Base-by-base conservation (phyloP, 2,888 invertebrate genomes). In the Rutpela maculata region DNA sequence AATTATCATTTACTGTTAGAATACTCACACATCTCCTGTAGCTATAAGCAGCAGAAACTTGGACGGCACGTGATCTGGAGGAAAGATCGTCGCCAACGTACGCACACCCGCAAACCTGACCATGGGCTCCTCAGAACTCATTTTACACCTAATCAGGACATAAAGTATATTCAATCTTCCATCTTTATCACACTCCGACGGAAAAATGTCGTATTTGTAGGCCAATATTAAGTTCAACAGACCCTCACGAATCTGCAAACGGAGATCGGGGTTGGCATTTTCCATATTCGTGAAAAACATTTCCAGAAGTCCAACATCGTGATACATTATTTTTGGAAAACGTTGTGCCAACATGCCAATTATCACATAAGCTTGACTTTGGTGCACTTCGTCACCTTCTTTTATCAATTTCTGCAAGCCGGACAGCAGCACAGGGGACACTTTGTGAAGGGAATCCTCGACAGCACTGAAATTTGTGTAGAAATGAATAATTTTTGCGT, bases 101-200 rank as follows among this genome's bases (percentile, higher is more conserved):
- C 96, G 93, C 85, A 95, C 96, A 3, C 96, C 95, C 56, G 96
- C 94, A 89, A 96, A 95, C 76, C 98, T 92, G 56, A 95, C 94
- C 91, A 95, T 95, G 1, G 94, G 91, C 84, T 97, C 94, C 18
- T 95, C 94, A 55, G 93, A 93, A 90, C 95, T 92, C 86, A 96
- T 94, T 90, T 95, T 93, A 89, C 94, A 91, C 87, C 95, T 92
- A 18, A 95, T 89, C 83, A 95, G 90, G n/a, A 93, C 93, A 84
- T 88, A 88, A 19, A 90, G 78, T 26, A 89, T 86, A 78, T 87
- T 87, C 65, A 90, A 82, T 22, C 90, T 82, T 7, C 88, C 88
- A 76, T 89, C 87, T 78, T 88, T 86, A 79, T 89, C 87, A 12
- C 82, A 85, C 78, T 89, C 88, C n/a, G 82, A 80, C 7, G 87